Evolutionary conservation across 53 echinoderm and acorn worm genomes (phyloP).

Genomic region (Pentamera pediparva): DNA sequence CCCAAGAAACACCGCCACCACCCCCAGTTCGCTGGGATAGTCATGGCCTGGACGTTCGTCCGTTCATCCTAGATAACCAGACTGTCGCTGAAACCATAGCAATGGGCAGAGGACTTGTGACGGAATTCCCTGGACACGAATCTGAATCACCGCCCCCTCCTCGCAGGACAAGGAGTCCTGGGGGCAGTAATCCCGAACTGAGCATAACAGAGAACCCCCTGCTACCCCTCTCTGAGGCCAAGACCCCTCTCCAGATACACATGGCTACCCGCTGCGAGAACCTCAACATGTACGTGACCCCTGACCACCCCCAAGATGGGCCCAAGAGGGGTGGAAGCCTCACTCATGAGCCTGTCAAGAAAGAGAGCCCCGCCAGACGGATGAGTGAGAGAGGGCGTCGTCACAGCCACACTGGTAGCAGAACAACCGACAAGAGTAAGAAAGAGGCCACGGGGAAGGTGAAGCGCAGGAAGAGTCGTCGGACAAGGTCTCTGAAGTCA

Average conservation of each 20-base stretch:
- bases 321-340: not conserved
- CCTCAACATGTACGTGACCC: not conserved
- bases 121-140: constrained; percentile 17
- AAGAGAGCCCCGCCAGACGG: not conserved
- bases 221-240: constrained; percentile 8
- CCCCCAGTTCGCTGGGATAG: constrained; percentile 31
- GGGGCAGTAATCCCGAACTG: not conserved
- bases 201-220: constrained; percentile 22
- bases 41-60: not conserved
- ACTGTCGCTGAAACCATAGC: not conserved
- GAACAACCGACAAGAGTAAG: not conserved
- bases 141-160: not conserved
- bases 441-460: not conserved
- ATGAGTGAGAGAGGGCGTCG: constrained; percentile 14
- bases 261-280: constrained; percentile 25
- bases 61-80: constrained; percentile 2
- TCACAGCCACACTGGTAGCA: constrained; percentile 1
- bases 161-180: not conserved
- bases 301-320: not conserved
- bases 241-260: constrained; percentile 28
- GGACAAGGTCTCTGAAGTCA: constrained; percentile 21
- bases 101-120: constrained; percentile 24
- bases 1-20: constrained; percentile 2
- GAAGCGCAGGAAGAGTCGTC: constrained; percentile 8
- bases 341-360: not conserved